A percentile compares a stretch with the other conserved stretches of the same genome.
phyloP scores from a whole-genome alignment of 2,113 vertebrate genomes.

The Setophaga petechia region DNA sequence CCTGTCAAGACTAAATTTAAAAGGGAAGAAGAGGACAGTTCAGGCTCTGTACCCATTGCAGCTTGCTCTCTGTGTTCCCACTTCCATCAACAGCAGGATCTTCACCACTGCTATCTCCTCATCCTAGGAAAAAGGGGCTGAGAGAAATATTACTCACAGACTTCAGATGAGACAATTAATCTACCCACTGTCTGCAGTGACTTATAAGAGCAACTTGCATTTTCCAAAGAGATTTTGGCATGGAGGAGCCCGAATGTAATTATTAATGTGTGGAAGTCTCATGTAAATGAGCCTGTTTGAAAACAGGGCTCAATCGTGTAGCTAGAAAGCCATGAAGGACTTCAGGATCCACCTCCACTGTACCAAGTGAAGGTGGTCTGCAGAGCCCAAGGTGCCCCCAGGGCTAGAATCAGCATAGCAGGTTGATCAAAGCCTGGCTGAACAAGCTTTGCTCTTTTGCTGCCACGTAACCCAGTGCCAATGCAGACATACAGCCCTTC shows the following conservation, averaged over 20 bases:
- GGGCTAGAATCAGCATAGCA: neutral
- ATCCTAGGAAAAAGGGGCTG: neutral
- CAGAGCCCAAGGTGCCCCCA: neutral
- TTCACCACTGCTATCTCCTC: neutral
- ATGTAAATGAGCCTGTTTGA: neutral
- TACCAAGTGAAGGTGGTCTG: neutral
- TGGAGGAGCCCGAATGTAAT: neutral
- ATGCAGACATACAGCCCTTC: neutral
- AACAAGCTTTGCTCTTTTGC: neutral
- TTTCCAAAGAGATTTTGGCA: neutral
- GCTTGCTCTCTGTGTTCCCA: neutral
- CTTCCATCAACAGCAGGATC: neutral
- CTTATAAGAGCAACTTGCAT: neutral
- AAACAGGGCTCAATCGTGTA: neutral
- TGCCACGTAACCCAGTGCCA: neutral
- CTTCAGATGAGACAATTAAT: neutral
- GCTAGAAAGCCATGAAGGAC: neutral
- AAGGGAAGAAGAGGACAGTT: neutral
- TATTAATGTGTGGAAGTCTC: neutral
- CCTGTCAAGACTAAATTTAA: neutral
- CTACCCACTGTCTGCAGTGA: neutral
- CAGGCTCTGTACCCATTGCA: neutral
- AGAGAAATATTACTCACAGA: neutral
- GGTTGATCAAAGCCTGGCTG: neutral
- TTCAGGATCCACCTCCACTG: neutral